Percentiles rank a stretch among this genome's conserved stretches.
These are phyloP conservation scores for Hemibagrus wyckioides DNA, from an alignment of 2,113 vertebrate genomes.

Conservation along the genomic window DNA sequence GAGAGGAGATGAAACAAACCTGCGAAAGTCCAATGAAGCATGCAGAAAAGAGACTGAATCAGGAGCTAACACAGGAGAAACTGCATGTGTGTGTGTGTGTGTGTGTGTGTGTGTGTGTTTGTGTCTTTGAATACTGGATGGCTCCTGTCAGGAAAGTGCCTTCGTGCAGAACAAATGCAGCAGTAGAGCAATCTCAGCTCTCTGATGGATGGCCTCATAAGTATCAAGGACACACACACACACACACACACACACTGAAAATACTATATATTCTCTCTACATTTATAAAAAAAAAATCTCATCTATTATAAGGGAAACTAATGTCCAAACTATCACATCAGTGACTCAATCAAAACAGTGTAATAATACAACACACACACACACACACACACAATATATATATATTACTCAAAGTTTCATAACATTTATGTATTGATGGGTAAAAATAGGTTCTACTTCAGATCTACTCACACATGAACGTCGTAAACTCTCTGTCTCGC, in stretches of 20 bases:
- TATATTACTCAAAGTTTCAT: not conserved
- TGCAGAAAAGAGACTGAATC: constrained; percentile 48
- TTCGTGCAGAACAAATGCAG: constrained; percentile 51
- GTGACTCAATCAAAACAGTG: not conserved
- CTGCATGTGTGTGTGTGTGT: constrained; percentile 25
- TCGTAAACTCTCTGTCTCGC: not conserved
- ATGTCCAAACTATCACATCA: not conserved
- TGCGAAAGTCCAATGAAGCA: constrained; percentile 41
- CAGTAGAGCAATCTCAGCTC: constrained; percentile 36
- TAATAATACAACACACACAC: constrained; percentile 20
- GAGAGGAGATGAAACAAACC: constrained; percentile 33
- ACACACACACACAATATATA: constrained; percentile 4
- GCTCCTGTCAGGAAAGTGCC: constrained; percentile 43
- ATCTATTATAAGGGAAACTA: not conserved
- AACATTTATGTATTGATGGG: not conserved
- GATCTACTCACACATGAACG: not conserved
- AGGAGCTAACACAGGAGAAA: constrained; percentile 40
- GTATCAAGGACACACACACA: constrained; percentile 46
- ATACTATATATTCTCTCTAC: not conserved
- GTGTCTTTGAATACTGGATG: constrained; percentile 34
- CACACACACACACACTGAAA: constrained; percentile 15
- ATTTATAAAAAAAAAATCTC: not conserved
- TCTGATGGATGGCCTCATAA: constrained; percentile 47
- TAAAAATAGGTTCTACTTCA: too few species aligned
- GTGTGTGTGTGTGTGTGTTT: constrained; percentile 28